A percentile compares a stretch with the other conserved stretches of the same genome.
Conservation (phyloP, 1,140 invertebrate species). For the Goniozus legneri region DNA sequence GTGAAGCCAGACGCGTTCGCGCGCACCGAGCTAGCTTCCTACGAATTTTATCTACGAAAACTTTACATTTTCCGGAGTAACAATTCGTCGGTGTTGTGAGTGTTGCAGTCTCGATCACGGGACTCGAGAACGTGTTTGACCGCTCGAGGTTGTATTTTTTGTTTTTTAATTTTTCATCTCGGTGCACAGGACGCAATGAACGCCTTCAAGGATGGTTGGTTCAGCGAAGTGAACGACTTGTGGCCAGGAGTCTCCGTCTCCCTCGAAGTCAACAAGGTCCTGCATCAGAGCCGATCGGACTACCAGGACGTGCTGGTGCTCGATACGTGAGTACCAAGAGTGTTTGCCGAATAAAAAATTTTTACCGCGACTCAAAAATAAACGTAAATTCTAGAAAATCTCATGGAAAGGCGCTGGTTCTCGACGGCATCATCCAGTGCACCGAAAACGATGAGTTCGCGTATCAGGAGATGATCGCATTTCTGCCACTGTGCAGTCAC, state of each 20-base stretch:
- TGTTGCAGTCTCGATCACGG: too few species aligned
- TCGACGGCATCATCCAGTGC: conserved; percentile 97
- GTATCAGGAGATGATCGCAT: conserved; percentile 98
- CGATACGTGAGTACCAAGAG: conserved; percentile 86
- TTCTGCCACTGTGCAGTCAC: conserved; percentile 89
- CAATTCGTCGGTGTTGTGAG: not conserved
- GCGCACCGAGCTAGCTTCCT: not conserved
- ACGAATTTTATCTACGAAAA: not conserved
- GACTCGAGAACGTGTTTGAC: not conserved
- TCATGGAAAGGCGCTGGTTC: conserved; percentile 83
- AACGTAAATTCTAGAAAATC: conserved; percentile 71
- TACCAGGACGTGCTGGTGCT: conserved; percentile 90
- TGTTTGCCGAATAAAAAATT: too few species aligned
- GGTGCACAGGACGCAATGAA: conserved; percentile 55
- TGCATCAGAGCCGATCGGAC: conserved; percentile 78
- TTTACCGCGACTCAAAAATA: too few species aligned
- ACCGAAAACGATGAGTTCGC: conserved; percentile 95
- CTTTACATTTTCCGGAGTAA: not conserved
- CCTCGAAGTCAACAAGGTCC: conserved; percentile 79
- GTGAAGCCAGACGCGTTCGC: too few species aligned
- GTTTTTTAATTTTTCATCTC: not conserved
- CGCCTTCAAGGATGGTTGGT: conserved; percentile 78
- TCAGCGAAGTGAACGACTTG: conserved; percentile 80
- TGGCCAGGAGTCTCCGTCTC: conserved; percentile 93
- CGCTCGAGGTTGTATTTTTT: not conserved